phyloP scores from a whole-genome alignment of 2,888 invertebrate species.

The Torymus tubicola region DNA sequence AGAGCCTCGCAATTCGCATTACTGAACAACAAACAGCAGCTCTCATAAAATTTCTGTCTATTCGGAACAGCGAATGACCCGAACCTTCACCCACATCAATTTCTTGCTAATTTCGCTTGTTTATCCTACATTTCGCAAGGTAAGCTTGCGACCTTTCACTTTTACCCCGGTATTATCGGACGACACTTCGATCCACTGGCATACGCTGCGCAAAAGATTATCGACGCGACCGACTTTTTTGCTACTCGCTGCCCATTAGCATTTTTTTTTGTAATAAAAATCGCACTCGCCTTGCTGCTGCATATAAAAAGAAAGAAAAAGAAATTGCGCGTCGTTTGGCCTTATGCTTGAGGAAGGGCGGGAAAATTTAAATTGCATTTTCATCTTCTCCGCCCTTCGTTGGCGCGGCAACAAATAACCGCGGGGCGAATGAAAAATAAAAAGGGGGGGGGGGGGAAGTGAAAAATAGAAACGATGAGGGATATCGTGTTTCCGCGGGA shows the following conservation, averaged over 20 bases:
- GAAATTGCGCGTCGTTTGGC: not conserved
- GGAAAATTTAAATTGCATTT: constrained; percentile 21
- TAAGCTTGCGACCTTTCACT: constrained; percentile 22
- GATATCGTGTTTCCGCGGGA: not conserved
- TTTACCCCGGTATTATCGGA: not conserved
- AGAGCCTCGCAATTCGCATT: too few relatives aligned
- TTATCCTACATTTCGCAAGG: constrained; percentile 5
- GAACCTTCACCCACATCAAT: too few relatives aligned
- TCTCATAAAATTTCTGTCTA: too few relatives aligned
- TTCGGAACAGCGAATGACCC: too few relatives aligned
- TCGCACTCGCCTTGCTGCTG: not conserved
- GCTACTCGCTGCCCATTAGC: constrained; percentile 1
- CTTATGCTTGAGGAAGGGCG: not conserved
- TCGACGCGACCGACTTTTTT: constrained; percentile 41
- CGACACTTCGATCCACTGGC: not conserved
- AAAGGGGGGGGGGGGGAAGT: not conserved
- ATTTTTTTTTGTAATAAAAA: constrained; percentile 17
- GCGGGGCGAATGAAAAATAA: not conserved
- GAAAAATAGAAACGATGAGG: not conserved
- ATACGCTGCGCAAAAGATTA: constrained; percentile 15
- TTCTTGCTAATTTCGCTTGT: not conserved
- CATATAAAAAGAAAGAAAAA: not conserved
- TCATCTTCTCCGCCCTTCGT: not conserved
- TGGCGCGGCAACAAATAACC: not conserved
- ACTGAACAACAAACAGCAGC: too few relatives aligned